These are phyloP conservation scores for Lysiphlebus fabarum DNA, from an alignment of 1,140 invertebrate genomes.

Conservation along the genomic window DNA sequence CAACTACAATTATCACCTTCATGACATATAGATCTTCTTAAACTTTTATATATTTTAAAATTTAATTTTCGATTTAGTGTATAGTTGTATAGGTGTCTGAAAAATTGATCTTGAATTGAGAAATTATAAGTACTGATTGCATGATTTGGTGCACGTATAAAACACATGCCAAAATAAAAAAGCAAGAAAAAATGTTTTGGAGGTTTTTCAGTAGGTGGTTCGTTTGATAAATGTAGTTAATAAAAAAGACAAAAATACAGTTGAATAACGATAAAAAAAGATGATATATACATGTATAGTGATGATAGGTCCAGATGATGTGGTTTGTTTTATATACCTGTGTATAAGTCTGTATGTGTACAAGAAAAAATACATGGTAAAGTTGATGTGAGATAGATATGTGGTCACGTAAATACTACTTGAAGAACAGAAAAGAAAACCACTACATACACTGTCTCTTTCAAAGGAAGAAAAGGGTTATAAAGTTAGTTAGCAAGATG, in stretches of 20 bases:
- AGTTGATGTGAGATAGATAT: slow-evolving; percentile 21
- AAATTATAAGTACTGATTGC: slow-evolving; percentile 50
- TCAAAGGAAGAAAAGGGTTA: slow-evolving; percentile 31
- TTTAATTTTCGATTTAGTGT: too few species aligned
- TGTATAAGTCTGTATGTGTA: not conserved
- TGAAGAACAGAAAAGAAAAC: slow-evolving; percentile 34
- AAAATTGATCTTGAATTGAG: slow-evolving; percentile 51
- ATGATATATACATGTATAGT: slow-evolving; percentile 1
- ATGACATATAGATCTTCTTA: too few species aligned
- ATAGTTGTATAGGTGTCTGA: too few species aligned
- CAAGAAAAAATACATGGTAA: slow-evolving; percentile 12
- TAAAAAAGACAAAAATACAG: not conserved
- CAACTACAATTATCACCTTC: too few species aligned
- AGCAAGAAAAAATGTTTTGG: slow-evolving; percentile 1
- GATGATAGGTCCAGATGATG: slow-evolving; percentile 14
- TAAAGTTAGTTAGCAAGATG: slow-evolving; percentile 45
- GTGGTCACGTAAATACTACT: slow-evolving; percentile 37
- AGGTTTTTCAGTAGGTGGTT: too few species aligned
- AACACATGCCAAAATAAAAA: not conserved
- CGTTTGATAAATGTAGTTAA: not conserved
- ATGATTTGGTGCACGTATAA: slow-evolving; percentile 30
- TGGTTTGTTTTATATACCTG: not conserved
- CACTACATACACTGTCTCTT: slow-evolving; percentile 25
- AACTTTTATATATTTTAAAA: too few species aligned
- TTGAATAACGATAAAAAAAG: not conserved